Base-by-base conservation (phyloP, 2,797 vertebrate genomes). In the Halcyon leucocephala region DNA sequence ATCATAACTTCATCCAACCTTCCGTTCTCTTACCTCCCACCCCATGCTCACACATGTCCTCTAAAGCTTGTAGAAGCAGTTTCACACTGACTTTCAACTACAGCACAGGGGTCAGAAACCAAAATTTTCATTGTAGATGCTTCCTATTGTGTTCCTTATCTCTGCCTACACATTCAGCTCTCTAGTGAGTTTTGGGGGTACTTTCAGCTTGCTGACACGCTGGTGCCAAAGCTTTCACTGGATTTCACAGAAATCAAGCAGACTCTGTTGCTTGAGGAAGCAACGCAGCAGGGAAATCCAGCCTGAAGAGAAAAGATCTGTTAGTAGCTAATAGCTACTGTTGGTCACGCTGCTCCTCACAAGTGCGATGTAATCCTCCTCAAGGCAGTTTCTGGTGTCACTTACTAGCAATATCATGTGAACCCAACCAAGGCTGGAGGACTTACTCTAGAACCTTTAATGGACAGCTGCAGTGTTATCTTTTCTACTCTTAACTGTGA, bases 381-480 rank as follows among this genome's bases (percentile, higher is more conserved):
- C 41, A 10, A 6, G 19, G 28, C 31, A 16, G 4, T 41, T 76
- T 41, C 48, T 85, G 51, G 41, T 44, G 64, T 70, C 8, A 4
- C 41, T 73, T 69, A 8, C 25, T 46, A n/a, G 35, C 41, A 37
- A 1, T 79, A 46, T 42, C 24, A 3, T 12, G 25, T 28, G 69
- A 65, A 60, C 28, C n/a, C 57, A n/a, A 2, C 4, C 7, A 13
- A 21, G 35, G 41, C 57, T 54, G 49, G 18, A 39, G 49, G 17
- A 54, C 28, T 67, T 15, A 24, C 20, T 65, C 19, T 48, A 52
- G 44, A 46, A 71, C 20, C 44, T 76, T 9, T n/a, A 35, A 44
- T 0, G 5, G 33, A 10, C 14, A 67, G 39, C 60, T 88, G 16
- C 44, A 28, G 9, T 0, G 0, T 62, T 54, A 20, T 28, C 37